A percentile compares a stretch with the other conserved stretches of the same genome.
Conservation (phyloP, 1,140 invertebrate species). For the Procambarus virginalis region DNA sequence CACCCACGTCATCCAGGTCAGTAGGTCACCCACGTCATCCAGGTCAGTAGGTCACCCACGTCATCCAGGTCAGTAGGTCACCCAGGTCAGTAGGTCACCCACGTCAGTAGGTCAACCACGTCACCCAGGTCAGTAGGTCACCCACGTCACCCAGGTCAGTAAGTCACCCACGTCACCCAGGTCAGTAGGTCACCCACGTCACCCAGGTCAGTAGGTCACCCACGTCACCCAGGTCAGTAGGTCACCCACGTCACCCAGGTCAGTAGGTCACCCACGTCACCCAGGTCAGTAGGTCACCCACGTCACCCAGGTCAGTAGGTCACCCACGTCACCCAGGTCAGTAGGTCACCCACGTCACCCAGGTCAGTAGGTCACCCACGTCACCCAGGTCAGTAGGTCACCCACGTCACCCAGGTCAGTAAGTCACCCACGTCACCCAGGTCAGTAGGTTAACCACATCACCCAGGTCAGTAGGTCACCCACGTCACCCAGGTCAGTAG, state of each 20-base stretch:
- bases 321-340: background rate
- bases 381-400: background rate
- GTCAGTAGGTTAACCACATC: no score
- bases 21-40: no score
- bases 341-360: no score
- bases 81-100: no score
- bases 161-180: background rate
- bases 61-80: background rate
- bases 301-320: no score
- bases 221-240: background rate
- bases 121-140: background rate
- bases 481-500: background rate
- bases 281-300: background rate
- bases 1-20: background rate
- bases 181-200: no score
- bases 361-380: conserved; percentile 3
- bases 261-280: background rate
- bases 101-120: conserved; percentile 1
- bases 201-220: no score
- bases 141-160: conserved; percentile 21
- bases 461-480: no score
- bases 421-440: background rate
- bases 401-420: conserved; percentile 21
- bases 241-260: no score
- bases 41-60: conserved; percentile 3